A percentile compares a stretch with the other conserved stretches of the same genome.
These are phyloP conservation scores for Augochlora pura DNA, from an alignment of 1,140 invertebrate species.

Conservation along the genomic window DNA sequence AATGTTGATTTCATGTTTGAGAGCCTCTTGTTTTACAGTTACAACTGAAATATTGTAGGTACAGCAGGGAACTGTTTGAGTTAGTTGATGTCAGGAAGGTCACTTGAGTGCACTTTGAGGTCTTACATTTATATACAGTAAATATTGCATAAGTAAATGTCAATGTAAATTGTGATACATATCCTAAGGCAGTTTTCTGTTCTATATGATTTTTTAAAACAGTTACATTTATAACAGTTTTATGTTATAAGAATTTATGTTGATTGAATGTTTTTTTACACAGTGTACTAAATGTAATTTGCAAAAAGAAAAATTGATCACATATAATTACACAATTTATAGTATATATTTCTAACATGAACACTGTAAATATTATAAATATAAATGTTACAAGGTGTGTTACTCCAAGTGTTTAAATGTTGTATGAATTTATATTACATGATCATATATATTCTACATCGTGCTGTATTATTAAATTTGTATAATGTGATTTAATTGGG, in stretches of 20 bases:
- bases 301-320: background rate
- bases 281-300: background rate
- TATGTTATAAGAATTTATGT: background rate
- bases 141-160: conserved; percentile 55
- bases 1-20: conserved; percentile 59
- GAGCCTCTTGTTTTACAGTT: conserved; percentile 78
- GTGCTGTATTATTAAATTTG: background rate
- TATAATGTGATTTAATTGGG: background rate
- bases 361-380: conserved; percentile 1
- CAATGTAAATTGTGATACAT: conserved; percentile 11
- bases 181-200: background rate
- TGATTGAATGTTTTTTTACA: background rate
- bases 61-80: conserved; percentile 75
- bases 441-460: background rate
- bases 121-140: conserved; percentile 51
- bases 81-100: conserved; percentile 75
- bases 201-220: background rate
- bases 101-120: conserved; percentile 74
- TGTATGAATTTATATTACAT: background rate
- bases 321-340: background rate
- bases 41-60: conserved; percentile 72
- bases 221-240: background rate
- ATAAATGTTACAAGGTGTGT: background rate
- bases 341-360: background rate
- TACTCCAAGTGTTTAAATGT: conserved; percentile 13